Percentiles rank a stretch among this genome's conserved stretches.
phyloP scores from a whole-genome alignment of 2,888 invertebrate species.

The Meganola albula region DNA sequence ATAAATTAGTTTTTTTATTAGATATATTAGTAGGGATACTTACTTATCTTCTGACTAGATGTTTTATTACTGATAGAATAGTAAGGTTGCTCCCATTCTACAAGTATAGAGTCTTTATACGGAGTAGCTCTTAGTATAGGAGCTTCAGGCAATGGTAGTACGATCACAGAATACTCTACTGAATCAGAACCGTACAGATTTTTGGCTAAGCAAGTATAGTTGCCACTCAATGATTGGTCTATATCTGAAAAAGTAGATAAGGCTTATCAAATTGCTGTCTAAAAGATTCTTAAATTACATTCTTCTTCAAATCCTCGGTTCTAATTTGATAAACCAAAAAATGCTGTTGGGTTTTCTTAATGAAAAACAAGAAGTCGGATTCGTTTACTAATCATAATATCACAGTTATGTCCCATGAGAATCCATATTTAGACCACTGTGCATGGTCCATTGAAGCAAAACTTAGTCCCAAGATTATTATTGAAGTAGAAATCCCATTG shows the following conservation, averaged over 20 bases:
- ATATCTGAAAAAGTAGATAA: constrained; percentile 45
- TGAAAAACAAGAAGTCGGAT: no score
- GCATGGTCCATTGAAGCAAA: no score
- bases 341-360: no score
- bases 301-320: no score
- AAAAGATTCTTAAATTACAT: neutral
- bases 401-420: no score
- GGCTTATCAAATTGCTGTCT: no score
- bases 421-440: no score
- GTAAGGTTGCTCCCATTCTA: constrained; percentile 83
- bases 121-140: constrained; percentile 80
- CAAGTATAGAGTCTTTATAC: constrained; percentile 66
- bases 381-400: no score
- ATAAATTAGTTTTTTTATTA: neutral
- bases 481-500: no score
- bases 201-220: constrained; percentile 88
- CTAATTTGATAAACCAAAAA: no score
- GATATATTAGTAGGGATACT: constrained; percentile 32
- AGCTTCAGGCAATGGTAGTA: constrained; percentile 85
- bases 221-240: constrained; percentile 81
- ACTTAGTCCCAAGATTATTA: no score
- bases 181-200: constrained; percentile 91
- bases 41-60: constrained; percentile 59
- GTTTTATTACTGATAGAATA: constrained; percentile 47
- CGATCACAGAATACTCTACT: constrained; percentile 86